Evolutionary conservation across 2,113 vertebrate species (phyloP).

Genomic region (Lampris incognitus): DNA sequence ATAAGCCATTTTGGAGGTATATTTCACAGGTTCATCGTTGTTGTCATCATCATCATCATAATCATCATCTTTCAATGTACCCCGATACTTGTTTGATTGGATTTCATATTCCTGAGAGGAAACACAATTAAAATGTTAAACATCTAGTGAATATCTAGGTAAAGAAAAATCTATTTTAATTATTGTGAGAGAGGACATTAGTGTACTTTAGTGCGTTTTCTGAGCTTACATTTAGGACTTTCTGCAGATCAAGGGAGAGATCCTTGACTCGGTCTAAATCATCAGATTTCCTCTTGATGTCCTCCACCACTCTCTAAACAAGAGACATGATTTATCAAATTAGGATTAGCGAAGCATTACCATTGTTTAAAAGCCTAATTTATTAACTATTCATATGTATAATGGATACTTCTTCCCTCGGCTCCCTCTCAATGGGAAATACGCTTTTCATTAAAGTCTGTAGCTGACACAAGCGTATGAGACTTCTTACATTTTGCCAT

Average conservation of each 20-base stretch:
- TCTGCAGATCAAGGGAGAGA: constrained; percentile 87
- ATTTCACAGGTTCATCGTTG: constrained; percentile 66
- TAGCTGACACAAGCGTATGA: no score
- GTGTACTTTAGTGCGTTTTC: neutral
- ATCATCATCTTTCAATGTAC: constrained; percentile 76
- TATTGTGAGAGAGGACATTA: neutral
- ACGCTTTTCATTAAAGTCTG: no score
- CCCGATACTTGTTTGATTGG: constrained; percentile 85
- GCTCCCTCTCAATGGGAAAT: no score
- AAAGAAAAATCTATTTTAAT: no score
- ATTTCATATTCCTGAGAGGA: constrained; percentile 87
- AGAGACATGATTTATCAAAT: neutral
- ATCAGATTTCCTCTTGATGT: constrained; percentile 85
- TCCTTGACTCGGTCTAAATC: constrained; percentile 78
- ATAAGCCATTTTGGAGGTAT: constrained; percentile 81
- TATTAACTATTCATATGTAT: no score
- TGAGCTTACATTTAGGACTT: constrained; percentile 83
- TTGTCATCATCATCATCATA: constrained; percentile 43
- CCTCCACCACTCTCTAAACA: constrained; percentile 87
- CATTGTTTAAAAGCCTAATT: no score
- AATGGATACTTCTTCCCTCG: no score
- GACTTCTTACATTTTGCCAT: no score
- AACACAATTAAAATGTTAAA: constrained; percentile 25
- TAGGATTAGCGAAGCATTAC: no score
- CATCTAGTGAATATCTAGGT: neutral